Base-by-base conservation (phyloP, 2,113 vertebrate species). In the Coregonus clupeaformis region DNA sequence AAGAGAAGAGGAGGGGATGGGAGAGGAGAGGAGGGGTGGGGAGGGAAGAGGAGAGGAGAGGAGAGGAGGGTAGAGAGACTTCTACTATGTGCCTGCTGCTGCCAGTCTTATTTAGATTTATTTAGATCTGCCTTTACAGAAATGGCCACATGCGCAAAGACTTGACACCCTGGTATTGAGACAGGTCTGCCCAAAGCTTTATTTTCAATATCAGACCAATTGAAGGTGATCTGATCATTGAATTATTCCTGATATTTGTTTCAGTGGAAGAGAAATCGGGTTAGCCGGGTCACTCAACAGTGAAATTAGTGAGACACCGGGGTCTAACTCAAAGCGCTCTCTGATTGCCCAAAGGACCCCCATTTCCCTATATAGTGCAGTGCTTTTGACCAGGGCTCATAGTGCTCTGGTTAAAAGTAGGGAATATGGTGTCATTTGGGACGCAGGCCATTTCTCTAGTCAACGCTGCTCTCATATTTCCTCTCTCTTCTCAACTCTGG, bases 221-320 rank as follows among this genome's bases (percentile, higher is more conserved):
- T 29, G 36, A 18, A 62, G 67, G 16, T 66, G 45, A 71, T 68
- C 22, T 60, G 64, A 76, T 74, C 45, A 80, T 80, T 84, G 79
- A 76, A 69, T 80, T 81, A 70, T 77, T 63, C 62, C 24, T 67
- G 27, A 70, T 89, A 80, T 89, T 87, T 85, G 75, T 80, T 82
- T 52, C 65, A 80, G 72, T 73, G 80, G 75, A 80, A 69, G 79
- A 86, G 36, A 80, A 81, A 88, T 85, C 77, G 76, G 75, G 76
- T 83, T 79, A 79, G 81, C 77, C 81, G 78, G 83, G 79, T 85
- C 86, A 86, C 72, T 90, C 82, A 87, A 81, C 84, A 47, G 82
- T 89, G 89, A 89, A 88, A 89, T 90, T 88, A 89, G 83, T 77
- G 79, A 81, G 84, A 87, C 66, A 74, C 78, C 66, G 57, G 77